Percentiles rank a stretch among this genome's conserved stretches.
Conservation (phyloP, 1,140 invertebrate genomes). For the Habropoda laboriosa region DNA sequence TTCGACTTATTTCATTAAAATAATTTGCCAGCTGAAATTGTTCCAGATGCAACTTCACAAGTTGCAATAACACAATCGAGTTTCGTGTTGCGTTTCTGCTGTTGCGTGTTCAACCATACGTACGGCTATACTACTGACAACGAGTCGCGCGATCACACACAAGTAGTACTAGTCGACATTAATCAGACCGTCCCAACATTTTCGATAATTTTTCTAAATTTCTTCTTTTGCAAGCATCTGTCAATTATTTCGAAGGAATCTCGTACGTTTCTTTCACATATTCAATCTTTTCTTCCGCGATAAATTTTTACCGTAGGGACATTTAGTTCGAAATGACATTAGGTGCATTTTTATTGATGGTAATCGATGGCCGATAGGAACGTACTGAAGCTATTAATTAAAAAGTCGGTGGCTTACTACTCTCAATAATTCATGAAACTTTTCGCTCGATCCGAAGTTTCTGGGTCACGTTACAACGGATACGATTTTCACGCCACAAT, state of each 20-base stretch:
- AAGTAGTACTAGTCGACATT: background rate
- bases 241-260: no score
- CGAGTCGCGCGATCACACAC: background rate
- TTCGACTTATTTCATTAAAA: background rate
- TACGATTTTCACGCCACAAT: conserved; percentile 20
- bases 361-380: background rate
- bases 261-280: no score
- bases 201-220: no score
- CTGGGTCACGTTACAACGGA: conserved; percentile 19
- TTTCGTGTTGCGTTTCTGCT: background rate
- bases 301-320: no score
- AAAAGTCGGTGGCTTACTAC: background rate
- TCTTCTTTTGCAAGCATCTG: no score
- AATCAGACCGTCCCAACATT: no score
- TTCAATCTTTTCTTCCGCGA: no score
- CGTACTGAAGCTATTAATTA: background rate
- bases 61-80: background rate
- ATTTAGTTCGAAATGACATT: no score
- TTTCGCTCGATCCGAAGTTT: background rate
- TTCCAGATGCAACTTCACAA: background rate
- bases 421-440: conserved; percentile 27
- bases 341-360: background rate
- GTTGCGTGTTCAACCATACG: no score
- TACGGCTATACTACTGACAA: background rate
- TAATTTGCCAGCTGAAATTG: no score